Base-by-base conservation (phyloP, 2,113 vertebrate genomes). In the Halcyon malimbica region DNA sequence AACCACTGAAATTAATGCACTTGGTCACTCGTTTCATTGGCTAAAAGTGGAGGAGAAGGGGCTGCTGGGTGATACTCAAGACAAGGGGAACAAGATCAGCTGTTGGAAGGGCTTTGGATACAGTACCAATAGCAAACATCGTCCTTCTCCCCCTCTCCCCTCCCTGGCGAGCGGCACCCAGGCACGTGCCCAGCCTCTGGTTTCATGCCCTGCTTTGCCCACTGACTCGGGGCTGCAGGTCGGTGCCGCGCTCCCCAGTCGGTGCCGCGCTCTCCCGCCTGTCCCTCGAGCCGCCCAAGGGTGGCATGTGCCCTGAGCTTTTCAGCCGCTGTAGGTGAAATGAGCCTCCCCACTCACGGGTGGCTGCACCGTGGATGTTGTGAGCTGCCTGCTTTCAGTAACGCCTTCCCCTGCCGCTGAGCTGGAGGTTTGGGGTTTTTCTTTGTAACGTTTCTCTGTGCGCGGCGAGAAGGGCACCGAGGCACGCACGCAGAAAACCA, bases 291-390 rank as follows among this genome's bases (percentile, higher is more conserved):
- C 53, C 48, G 13, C 13, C 1, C 6, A 25, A 31, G 21, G 56
- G 11, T 46, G 10, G 17, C 9, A 37, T 6, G 0, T 17, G 50
- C 20, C 14, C 28, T 6, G 33, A 74, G 48, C 28, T 76, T 28
- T 50, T 41, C 63, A 19, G 42, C 18, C 23, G 1, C 0, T 3
- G 50, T 12, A 11, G 46, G 14, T 29, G 64, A 19, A 2, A 2
- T 2, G 16, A 13, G 60, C 12, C 17, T 86, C 67, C 3, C 31
- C 28, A 37, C n/a, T 4, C 17, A 2, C 1, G 2, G 6, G 2
- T 18, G 59, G 28, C 3, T 54, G 46, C 20, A 1, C 15, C 56
- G 41, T 16, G 33, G 75, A 1, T 69, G 26, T 3, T 20, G 53
- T 25, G 25, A 64, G 42, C 28, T 76, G 7, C 28, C 37, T 21